A percentile compares a stretch with the other conserved stretches of the same genome.
phyloP scores from a whole-genome alignment of 1,140 invertebrate genomes.

The Pristionchus pacificus region DNA sequence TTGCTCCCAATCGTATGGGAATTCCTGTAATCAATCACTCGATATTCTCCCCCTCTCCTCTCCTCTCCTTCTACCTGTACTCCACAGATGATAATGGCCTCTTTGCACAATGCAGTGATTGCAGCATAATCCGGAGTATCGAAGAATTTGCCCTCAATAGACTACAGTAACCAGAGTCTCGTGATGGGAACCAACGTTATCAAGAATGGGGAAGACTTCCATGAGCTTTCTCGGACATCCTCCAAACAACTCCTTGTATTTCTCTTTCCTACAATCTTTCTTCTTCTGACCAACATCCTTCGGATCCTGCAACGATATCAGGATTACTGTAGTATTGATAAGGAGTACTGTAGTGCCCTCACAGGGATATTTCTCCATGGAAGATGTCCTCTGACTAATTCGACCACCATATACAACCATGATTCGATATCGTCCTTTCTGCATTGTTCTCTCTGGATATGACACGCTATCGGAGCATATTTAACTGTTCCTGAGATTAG shows the following conservation, averaged over 20 bases:
- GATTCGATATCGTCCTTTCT: slow-evolving; percentile 33
- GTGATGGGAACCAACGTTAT: slow-evolving; percentile 1
- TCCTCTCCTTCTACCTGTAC: slow-evolving; percentile 16
- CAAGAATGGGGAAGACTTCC: slow-evolving; percentile 39
- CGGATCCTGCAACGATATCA: slow-evolving; percentile 16
- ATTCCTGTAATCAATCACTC: slow-evolving; percentile 33
- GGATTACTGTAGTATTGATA: slow-evolving; percentile 12
- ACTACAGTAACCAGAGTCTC: background rate
- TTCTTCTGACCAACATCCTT: slow-evolving; percentile 40
- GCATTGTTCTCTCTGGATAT: slow-evolving; percentile 41
- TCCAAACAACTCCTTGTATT: slow-evolving; percentile 39
- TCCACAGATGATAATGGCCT: slow-evolving; percentile 32
- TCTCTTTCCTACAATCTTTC: slow-evolving; percentile 35
- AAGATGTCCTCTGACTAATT: slow-evolving; percentile 37
- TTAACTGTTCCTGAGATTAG: slow-evolving; percentile 36
- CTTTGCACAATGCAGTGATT: slow-evolving; percentile 38
- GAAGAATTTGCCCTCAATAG: slow-evolving; percentile 38
- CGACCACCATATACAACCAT: slow-evolving; percentile 45
- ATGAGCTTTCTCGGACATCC: slow-evolving; percentile 44
- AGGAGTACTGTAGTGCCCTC: background rate
- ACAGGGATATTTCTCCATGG: slow-evolving; percentile 37
- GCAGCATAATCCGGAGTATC: slow-evolving; percentile 40
- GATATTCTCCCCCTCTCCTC: background rate
- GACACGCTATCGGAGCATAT: slow-evolving; percentile 46
- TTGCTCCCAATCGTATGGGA: slow-evolving; percentile 42